Percentiles rank a stretch among this genome's conserved stretches.
phyloP scores from a whole-genome alignment of 2,797 vertebrate genomes.

The Lagothrix lagotricha region DNA sequence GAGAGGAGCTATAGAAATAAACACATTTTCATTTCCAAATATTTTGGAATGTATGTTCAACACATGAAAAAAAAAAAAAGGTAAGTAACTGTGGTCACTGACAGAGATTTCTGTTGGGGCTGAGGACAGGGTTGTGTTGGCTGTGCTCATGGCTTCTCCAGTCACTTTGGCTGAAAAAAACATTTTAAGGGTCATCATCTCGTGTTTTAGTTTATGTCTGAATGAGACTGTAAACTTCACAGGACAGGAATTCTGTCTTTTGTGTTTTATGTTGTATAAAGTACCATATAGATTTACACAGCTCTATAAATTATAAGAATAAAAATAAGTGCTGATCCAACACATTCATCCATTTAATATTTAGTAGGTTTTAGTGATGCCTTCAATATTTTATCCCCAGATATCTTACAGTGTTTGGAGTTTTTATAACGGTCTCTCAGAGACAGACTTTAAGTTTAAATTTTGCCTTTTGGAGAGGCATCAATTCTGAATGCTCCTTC shows the following conservation, averaged over 20 bases:
- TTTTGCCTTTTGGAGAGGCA: constrained; percentile 56
- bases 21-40: constrained; percentile 11
- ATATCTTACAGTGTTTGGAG: constrained; percentile 65
- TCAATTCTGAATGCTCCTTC: constrained; percentile 23
- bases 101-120: neutral
- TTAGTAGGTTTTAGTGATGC: constrained; percentile 72
- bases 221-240: constrained; percentile 61
- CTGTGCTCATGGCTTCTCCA: neutral
- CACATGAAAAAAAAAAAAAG: neutral
- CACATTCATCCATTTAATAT: constrained; percentile 75
- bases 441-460: constrained; percentile 52
- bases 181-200: constrained; percentile 41
- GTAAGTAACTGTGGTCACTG: neutral
- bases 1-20: neutral
- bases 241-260: constrained; percentile 65
- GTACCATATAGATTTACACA: constrained; percentile 40
- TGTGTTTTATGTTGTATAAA: constrained; percentile 67
- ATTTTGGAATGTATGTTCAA: neutral
- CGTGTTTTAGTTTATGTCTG: constrained; percentile 62
- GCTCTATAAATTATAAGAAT: constrained; percentile 66
- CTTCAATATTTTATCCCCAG: constrained; percentile 63
- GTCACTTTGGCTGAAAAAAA: neutral
- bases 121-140: neutral
- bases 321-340: constrained; percentile 75
- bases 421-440: constrained; percentile 56